Evolutionary conservation across 2,113 vertebrate species (phyloP).

Genomic region (Xenopus borealis): DNA sequence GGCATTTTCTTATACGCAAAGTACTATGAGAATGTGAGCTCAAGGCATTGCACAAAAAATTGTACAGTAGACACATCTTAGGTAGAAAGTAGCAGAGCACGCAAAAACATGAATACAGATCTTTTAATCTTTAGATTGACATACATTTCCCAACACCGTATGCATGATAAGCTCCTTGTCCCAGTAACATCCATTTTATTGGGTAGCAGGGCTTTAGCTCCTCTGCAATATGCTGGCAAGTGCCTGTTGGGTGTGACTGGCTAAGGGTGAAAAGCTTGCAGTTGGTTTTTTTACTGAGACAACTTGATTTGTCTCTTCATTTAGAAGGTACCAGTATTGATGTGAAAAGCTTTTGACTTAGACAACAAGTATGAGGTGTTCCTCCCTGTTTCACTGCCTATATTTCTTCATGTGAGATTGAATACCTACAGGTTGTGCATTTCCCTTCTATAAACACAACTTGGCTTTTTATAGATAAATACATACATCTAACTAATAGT

Average conservation of each 20-base stretch:
- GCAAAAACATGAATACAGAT: too few species aligned
- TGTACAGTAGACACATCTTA: not conserved
- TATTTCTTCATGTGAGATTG: constrained; percentile 8
- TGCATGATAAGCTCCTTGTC: constrained; percentile 45
- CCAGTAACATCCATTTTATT: constrained; percentile 43
- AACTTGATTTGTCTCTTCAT: constrained; percentile 9
- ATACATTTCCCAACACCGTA: not conserved
- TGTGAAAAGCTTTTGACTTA: constrained; percentile 22
- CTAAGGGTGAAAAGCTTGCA: constrained; percentile 39
- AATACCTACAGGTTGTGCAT: not conserved
- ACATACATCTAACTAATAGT: too few species aligned
- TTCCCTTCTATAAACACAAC: too few species aligned
- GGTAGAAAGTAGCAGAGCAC: too few species aligned
- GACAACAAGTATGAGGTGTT: constrained; percentile 35
- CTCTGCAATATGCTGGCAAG: constrained; percentile 36
- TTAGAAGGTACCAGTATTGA: constrained; percentile 9
- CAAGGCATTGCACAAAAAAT: too few species aligned
- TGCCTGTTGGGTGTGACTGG: constrained; percentile 40
- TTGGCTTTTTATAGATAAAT: too few species aligned
- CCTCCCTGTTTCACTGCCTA: constrained; percentile 9
- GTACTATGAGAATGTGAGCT: too few species aligned
- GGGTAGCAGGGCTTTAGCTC: constrained; percentile 42
- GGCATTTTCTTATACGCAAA: too few species aligned
- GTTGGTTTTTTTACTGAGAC: constrained; percentile 44
- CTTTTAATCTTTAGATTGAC: not conserved